These are phyloP conservation scores for Kryptolebias ocellatus DNA, from an alignment of 2,797 vertebrate species.

Conservation along the genomic window DNA sequence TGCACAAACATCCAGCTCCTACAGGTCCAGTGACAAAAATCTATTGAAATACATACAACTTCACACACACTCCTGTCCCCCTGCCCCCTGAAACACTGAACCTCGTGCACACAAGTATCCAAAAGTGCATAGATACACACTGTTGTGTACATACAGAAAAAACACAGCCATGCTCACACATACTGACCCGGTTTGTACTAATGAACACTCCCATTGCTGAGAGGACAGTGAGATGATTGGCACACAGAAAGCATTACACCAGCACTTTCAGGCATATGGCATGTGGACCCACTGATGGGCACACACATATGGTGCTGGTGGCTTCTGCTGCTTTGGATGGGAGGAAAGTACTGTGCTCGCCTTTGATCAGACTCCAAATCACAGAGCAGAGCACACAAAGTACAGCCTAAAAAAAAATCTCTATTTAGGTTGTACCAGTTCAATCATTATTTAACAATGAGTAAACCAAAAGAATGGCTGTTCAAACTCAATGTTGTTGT, in stretches of 20 bases:
- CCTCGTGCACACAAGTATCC: slow-evolving; percentile 1
- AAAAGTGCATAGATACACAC: background rate
- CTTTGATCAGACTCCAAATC: slow-evolving; percentile 78
- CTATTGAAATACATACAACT: slow-evolving; percentile 25
- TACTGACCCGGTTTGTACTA: slow-evolving; percentile 26
- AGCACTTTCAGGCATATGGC: slow-evolving; percentile 83
- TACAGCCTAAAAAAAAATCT: slow-evolving; percentile 56
- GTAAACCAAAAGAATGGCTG: background rate
- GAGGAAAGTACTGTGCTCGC: slow-evolving; percentile 61
- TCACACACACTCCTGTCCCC: slow-evolving; percentile 23
- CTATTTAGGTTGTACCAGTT: slow-evolving; percentile 56
- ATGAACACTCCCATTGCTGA: slow-evolving; percentile 56
- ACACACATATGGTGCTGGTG: slow-evolving; percentile 80
- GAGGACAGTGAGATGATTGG: slow-evolving; percentile 65
- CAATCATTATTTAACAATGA: slow-evolving; percentile 22
- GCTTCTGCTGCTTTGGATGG: slow-evolving; percentile 71
- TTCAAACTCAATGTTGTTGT: background rate
- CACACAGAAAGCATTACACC: slow-evolving; percentile 76
- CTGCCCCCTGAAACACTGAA: slow-evolving; percentile 14
- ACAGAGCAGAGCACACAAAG: slow-evolving; percentile 63
- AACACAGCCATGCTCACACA: background rate
- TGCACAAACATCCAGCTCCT: slow-evolving; percentile 51
- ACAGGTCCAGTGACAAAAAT: slow-evolving; percentile 35
- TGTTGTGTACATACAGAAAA: background rate
- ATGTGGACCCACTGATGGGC: slow-evolving; percentile 80